Conservation (phyloP, 1,140 invertebrate species). For the Parapsyche elsis region DNA sequence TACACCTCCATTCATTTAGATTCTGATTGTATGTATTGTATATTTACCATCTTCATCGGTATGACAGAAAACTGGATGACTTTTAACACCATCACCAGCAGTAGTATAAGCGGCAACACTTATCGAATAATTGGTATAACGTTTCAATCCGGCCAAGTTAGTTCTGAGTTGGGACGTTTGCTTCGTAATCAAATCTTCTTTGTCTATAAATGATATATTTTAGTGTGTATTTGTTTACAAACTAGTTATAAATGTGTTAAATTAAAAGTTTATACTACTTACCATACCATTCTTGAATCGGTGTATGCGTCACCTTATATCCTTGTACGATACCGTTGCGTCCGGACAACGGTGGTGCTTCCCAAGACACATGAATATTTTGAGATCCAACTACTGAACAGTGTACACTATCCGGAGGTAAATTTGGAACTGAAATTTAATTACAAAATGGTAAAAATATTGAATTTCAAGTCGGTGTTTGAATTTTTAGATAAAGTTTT, state of each 20-base stretch:
- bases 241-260: background rate
- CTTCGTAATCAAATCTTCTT: constrained; percentile 73
- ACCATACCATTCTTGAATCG: constrained; percentile 77
- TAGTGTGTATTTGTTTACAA: background rate
- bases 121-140: constrained; percentile 95
- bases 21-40: background rate
- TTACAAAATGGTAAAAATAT: background rate
- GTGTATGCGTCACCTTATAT: constrained; percentile 86
- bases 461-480: background rate
- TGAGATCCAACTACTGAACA: constrained; percentile 83
- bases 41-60: constrained; percentile 90
- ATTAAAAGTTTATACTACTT: constrained; percentile 59
- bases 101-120: constrained; percentile 88
- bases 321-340: constrained; percentile 89
- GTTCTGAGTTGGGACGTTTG: constrained; percentile 76
- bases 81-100: constrained; percentile 88
- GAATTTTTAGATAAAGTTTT: too few species aligned
- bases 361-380: constrained; percentile 88
- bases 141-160: constrained; percentile 75
- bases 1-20: background rate
- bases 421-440: constrained; percentile 75
- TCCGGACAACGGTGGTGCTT: constrained; percentile 81
- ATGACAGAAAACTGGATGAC: constrained; percentile 84
- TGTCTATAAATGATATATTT: constrained; percentile 60
- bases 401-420: constrained; percentile 81